phyloP scores from a whole-genome alignment of 2,888 invertebrate species.

The Pristionchus mayeri region DNA sequence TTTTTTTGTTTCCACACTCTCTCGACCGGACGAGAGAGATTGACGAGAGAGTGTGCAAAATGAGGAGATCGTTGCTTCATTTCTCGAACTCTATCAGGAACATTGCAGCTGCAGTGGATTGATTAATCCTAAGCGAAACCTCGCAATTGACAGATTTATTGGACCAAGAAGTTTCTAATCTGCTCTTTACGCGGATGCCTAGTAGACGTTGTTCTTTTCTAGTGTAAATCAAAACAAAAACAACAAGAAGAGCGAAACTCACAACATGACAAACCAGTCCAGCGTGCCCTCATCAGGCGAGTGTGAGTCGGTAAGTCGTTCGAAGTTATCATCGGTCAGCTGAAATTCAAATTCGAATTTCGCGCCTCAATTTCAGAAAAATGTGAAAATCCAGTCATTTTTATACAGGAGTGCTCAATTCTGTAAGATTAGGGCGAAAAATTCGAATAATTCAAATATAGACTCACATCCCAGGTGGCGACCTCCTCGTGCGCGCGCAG shows the following conservation, averaged over 20 bases:
- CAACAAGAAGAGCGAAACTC: conserved; percentile 54
- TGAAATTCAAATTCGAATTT: conserved; percentile 51
- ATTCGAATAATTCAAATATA: not conserved
- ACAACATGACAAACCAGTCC: conserved; percentile 77
- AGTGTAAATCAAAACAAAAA: too few species aligned
- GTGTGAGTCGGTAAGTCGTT: conserved; percentile 68
- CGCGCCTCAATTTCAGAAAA: not conserved
- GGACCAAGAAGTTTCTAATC: too few species aligned
- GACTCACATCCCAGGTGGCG: conserved; percentile 54
- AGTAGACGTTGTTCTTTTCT: too few species aligned
- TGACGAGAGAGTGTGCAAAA: not conserved
- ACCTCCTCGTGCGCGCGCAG: conserved; percentile 75
- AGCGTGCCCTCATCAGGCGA: conserved; percentile 74
- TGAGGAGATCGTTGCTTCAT: not conserved
- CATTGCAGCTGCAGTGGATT: not conserved
- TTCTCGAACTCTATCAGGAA: not conserved
- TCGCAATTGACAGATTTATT: too few species aligned
- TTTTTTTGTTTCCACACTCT: not conserved
- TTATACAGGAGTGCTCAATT: not conserved
- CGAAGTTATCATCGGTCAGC: conserved; percentile 75
- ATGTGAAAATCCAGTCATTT: not conserved
- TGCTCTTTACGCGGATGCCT: too few species aligned
- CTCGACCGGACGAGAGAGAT: not conserved
- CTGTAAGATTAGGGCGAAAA: not conserved
- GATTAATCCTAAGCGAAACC: too few species aligned